Evolutionary conservation across 2,888 invertebrate genomes (phyloP), one percentile per base, ranked within the genome.

Genomic region (Caenorhabditis japonica): DNA sequence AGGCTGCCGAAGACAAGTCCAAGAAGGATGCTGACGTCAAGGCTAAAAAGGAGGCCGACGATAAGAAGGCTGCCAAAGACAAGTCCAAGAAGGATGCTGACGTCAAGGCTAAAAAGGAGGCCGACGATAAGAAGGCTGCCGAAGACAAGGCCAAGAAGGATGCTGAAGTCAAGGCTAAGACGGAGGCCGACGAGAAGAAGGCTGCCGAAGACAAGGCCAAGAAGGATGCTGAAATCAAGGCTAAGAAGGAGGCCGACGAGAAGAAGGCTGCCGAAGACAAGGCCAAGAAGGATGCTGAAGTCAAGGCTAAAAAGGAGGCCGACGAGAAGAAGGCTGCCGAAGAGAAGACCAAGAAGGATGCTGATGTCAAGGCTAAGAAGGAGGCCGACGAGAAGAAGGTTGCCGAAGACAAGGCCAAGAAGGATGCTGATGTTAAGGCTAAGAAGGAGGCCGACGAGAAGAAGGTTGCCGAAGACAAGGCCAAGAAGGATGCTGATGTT

Each of bases 121-220:
- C 43, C 17, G 66, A 66, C 30, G 30, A 30, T 10, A 30, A 30
- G 30, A 30, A 30, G 30, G 30, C 23, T 13, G 25, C 27, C 30
- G 30, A 51, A 25, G 43, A 41, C 23, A 52, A 41, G 58, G 43
- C 17, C 19, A 34, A 19, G 21, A 62, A 3, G 52, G 38, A 44
- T 1, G 25, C 27, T 30, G 30, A 51, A 30, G 43, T 51, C 33
- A 52, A 41, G 58, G 43, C 17, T 17, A 34, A 19, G 21, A 62
- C 1, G 52, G 38, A 44, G 2, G 46, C 43, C 17, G 66, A 66
- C n/a, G 44, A 69, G 25, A 15, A 52, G 49, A 44, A 52, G 21
- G 23, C 23, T 13, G 25, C 27, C 30, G 30, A 51, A 25, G 43
- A 41, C 23, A 52, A 41, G 58, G 43, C 17, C 19, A 34, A 19